phyloP scores from a whole-genome alignment of 2,797 vertebrate species.

The Rachycentron canadum region DNA sequence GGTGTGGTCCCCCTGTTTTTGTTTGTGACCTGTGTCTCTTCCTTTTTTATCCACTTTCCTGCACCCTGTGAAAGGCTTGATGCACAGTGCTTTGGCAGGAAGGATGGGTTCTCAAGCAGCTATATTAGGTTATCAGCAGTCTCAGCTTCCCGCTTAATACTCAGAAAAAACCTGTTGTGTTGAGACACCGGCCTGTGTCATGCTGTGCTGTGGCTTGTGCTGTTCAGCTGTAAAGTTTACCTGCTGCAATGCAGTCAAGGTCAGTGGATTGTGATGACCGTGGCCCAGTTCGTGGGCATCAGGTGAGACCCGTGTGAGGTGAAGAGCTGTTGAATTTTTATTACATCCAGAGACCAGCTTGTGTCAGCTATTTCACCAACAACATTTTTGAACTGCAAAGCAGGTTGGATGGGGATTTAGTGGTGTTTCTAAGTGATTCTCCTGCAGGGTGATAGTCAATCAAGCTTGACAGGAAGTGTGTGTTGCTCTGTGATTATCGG shows the following conservation, averaged over 20 bases:
- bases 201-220: conserved; percentile 38
- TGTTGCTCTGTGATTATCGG: conserved; percentile 46
- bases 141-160: conserved; percentile 40
- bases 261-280: conserved; percentile 53
- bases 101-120: conserved; percentile 50
- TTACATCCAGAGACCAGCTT: conserved; percentile 6
- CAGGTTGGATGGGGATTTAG: conserved; percentile 46
- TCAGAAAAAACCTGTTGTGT: conserved; percentile 56
- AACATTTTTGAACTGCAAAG: conserved; percentile 20
- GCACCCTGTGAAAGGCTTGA: conserved; percentile 28
- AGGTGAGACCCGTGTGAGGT: conserved; percentile 19
- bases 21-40: conserved; percentile 47
- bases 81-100: conserved; percentile 38
- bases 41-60: conserved; percentile 40
- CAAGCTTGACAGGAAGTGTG: conserved; percentile 49
- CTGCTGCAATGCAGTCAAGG: conserved; percentile 71
- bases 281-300: conserved; percentile 25
- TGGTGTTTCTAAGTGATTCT: conserved; percentile 42
- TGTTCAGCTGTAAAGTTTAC: conserved; percentile 58
- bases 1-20: conserved; percentile 15
- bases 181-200: conserved; percentile 56
- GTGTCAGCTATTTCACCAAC: conserved; percentile 18
- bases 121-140: conserved; percentile 50
- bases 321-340: conserved; percentile 34
- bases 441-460: conserved; percentile 49